Conservation (phyloP, 2,113 vertebrate genomes). For the Pimephales promelas region DNA sequence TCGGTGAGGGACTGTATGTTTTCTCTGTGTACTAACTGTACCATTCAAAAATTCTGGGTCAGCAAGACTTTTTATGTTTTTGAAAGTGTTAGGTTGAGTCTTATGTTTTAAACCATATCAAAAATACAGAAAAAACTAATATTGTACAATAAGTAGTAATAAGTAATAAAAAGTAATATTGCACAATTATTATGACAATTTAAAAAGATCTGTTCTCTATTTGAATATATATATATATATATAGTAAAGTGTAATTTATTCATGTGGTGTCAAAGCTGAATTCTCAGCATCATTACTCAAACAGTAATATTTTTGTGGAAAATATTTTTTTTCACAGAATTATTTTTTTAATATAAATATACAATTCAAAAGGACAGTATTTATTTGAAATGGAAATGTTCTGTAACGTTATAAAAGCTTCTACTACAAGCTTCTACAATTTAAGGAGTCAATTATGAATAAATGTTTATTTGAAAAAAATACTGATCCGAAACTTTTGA, state of each 20-base stretch:
- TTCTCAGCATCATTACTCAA: neutral
- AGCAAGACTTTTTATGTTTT: neutral
- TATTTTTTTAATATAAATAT: too few relatives aligned
- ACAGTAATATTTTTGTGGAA: too few relatives aligned
- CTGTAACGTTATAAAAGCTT: too few relatives aligned
- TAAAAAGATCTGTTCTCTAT: too few relatives aligned
- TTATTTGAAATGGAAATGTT: too few relatives aligned
- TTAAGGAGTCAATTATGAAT: too few relatives aligned
- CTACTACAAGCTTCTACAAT: too few relatives aligned
- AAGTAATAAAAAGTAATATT: neutral
- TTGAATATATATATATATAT: too few relatives aligned
- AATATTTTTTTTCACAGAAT: too few relatives aligned
- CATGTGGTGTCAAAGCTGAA: neutral
- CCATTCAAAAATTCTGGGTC: neutral
- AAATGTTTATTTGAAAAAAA: too few relatives aligned
- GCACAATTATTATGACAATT: neutral
- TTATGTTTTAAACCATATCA: neutral
- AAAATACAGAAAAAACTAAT: neutral
- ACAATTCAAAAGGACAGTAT: neutral
- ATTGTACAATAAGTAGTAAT: too few relatives aligned
- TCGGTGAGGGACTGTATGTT: slow-evolving; percentile 79
- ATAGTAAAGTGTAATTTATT: neutral
- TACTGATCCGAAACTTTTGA: too few relatives aligned
- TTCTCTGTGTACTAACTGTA: slow-evolving; percentile 1
- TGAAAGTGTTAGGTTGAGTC: neutral